These are phyloP conservation scores for Pandemis corylana DNA, from an alignment of 2,888 invertebrate species.

Conservation along the genomic window DNA sequence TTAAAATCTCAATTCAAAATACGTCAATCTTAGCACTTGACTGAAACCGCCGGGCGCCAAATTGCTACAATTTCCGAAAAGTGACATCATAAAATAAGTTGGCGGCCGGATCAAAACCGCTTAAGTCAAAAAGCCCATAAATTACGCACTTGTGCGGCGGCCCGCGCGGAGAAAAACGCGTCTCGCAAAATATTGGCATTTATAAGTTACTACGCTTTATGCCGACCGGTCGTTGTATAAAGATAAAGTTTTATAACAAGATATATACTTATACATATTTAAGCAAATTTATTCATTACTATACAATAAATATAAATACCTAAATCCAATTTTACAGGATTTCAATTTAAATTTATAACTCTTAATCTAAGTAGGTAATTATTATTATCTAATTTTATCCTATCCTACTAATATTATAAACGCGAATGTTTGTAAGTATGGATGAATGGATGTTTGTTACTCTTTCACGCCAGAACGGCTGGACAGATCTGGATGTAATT, in stretches of 20 bases:
- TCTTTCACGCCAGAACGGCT: no score
- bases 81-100: slow-evolving; percentile 26
- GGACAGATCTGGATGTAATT: no score
- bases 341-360: no score
- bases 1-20: not conserved
- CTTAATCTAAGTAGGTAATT: no score
- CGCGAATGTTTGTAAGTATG: no score
- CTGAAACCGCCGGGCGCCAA: slow-evolving; percentile 7
- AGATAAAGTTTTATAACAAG: not conserved
- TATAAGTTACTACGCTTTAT: slow-evolving; percentile 35
- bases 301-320: no score
- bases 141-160: slow-evolving; percentile 34
- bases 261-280: no score
- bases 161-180: slow-evolving; percentile 33
- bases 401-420: no score
- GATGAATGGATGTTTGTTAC: no score
- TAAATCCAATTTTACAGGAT: no score
- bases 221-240: slow-evolving; percentile 14
- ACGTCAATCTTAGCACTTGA: slow-evolving; percentile 4
- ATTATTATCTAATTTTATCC: no score
- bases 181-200: slow-evolving; percentile 38
- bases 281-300: not conserved
- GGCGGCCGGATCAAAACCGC: slow-evolving; percentile 36
- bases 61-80: slow-evolving; percentile 32
- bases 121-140: slow-evolving; percentile 42